Conservation (phyloP, 2,113 vertebrate species). For the Lepus europaeus region DNA sequence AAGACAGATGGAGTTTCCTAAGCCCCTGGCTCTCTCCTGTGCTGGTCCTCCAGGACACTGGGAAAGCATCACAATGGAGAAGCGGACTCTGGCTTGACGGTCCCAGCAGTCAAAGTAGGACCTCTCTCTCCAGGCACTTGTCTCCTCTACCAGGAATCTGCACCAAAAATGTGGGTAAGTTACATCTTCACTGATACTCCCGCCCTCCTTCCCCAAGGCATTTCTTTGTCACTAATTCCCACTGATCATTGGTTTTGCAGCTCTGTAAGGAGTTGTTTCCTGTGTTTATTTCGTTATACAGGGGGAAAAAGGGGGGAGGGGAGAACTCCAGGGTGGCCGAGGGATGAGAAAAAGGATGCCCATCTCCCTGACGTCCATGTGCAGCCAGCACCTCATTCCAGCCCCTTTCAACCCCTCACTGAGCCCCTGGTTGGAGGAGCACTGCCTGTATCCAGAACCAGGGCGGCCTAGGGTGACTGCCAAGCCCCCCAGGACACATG, state of each 20-base stretch:
- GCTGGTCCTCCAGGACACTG: neutral
- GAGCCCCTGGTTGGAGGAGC: neutral
- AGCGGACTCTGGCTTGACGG: neutral
- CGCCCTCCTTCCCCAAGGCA: slow-evolving; percentile 24
- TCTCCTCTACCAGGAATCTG: neutral
- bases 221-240: slow-evolving; percentile 66
- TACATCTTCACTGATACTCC: neutral
- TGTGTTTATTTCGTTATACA: slow-evolving; percentile 66
- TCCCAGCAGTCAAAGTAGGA: neutral
- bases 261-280: slow-evolving; percentile 63
- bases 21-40: neutral
- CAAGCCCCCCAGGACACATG: neutral
- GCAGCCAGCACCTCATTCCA: neutral
- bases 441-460: neutral
- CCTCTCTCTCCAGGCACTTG: neutral
- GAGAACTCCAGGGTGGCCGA: neutral
- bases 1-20: neutral
- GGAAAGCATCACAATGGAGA: neutral
- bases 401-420: neutral
- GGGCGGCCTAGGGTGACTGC: neutral
- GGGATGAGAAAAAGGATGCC: slow-evolving; percentile 42
- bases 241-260: slow-evolving; percentile 64
- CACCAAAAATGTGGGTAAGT: neutral
- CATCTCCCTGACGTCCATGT: neutral
- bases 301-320: neutral